Base-by-base conservation (phyloP, 2,113 vertebrate genomes). In the Ranitomeya imitator region DNA sequence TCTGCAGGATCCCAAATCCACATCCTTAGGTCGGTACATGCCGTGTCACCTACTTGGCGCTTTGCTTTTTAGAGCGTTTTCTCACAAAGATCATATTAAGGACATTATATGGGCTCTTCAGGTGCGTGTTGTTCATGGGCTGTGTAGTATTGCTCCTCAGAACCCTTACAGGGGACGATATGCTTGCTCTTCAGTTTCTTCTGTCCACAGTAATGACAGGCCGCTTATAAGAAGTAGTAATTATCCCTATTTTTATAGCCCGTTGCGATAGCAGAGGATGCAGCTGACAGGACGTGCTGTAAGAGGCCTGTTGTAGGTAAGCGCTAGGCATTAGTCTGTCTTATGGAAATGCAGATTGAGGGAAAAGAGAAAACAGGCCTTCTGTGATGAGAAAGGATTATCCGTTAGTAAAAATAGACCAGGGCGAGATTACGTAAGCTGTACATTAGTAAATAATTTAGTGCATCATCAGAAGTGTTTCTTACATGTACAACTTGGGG, bases 381-480 rank as follows among this genome's bases (percentile, higher is more conserved):
- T 85, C 63, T 71, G 26, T 85, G 55, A 77, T 71, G 21, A 73
- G 31, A 74, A 18, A 52, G 73, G 85, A 86, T 86, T 86, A 78
- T 86, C 85, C 73, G 59, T 52, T 45, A 67, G 23, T 63, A 77
- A 63, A 77, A 67, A 63, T 86, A 55, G 74, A 67, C 45, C 55
- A 51, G 73, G 51, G 60, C 21, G 18, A 78, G 59, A 61, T 79
- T 86, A 79, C 52, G 51, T 79, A 79, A 86, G 12, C 31, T 65
- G 67, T 59, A 76, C 37, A 61, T 61, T 73, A 86, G 9, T 77
- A 19, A 79, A 78, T 65, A 16, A 78, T 79, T 86, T 79, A 54
- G 7, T 55, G n/a, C 21, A 26, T 16, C 18, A 52, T 65, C 31
- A 83, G 0, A 79, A 19, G 37, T 45, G 13, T 69, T 55, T 65